Evolutionary conservation across 2,888 invertebrate species (phyloP).

Genomic region (Leptopterna dolabrata): DNA sequence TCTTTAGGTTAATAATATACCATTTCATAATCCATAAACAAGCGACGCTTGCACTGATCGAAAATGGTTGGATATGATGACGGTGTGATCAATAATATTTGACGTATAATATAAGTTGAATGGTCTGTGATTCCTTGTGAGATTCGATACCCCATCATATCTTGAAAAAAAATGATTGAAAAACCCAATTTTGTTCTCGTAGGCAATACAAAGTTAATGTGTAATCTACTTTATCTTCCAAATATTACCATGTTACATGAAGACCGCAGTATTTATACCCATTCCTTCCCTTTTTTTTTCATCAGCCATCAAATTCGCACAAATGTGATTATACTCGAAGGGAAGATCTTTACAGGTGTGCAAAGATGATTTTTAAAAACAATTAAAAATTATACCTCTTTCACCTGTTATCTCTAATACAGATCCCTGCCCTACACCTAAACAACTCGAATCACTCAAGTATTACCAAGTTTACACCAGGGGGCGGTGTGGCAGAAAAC

Average conservation of each 20-base stretch:
- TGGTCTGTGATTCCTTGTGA: background rate
- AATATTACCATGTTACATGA: background rate
- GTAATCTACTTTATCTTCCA: background rate
- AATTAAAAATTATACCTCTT: too few relatives aligned
- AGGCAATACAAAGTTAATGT: background rate
- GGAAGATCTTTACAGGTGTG: too few relatives aligned
- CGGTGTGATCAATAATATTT: background rate
- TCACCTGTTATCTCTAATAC: too few relatives aligned
- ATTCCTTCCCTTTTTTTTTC: background rate
- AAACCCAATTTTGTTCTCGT: background rate
- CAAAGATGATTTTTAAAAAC: too few relatives aligned
- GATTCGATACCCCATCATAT: background rate
- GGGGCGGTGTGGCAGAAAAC: too few relatives aligned
- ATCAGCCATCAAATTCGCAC: background rate
- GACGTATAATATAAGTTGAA: background rate
- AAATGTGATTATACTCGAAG: background rate
- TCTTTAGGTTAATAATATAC: background rate
- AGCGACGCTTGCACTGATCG: background rate
- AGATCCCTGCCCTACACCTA: too few relatives aligned
- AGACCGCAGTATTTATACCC: background rate
- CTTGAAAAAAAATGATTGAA: background rate
- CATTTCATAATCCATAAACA: background rate
- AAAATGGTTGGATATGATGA: background rate
- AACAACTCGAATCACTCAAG: too few relatives aligned
- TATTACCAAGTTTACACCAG: too few relatives aligned